Evolutionary conservation across 2,113 vertebrate species (phyloP), one percentile per base, ranked within the genome.

Genomic region (Scomber colias): DNA sequence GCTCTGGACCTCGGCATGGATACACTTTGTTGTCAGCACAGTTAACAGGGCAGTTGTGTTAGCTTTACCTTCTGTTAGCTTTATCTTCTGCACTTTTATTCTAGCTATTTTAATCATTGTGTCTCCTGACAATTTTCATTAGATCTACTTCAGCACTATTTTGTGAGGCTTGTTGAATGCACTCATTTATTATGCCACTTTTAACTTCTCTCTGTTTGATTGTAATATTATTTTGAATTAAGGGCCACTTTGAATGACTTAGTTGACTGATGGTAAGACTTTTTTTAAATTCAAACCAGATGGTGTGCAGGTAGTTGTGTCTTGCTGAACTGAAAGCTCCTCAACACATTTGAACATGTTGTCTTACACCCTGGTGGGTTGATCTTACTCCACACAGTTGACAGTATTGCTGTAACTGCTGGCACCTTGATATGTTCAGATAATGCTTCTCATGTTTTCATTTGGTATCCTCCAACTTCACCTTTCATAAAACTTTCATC

Each of bases 131-230:
- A 1, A 49, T 21, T 27, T 11, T 69, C 46, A 59, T 48, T 62
- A 16, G 71, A 82, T 40, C 35, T 40, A 46, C 46, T 70, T 69
- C 2, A 64, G 14, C 51, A 75, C 50, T 81, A 60, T 84, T 75
- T 65, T 71, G 35, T 68, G 35, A 59, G 8, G 46, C 50, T 89
- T 79, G 17, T 62, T 59, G 60, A 81, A 75, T 73, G 62, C 59
- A 79, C 13, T 79, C 45, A 35, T 19, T 16, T 54, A 72, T 8
- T 35, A 60, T 54, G 10, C 19, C 56, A 79, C 54, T 30, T 82
- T 75, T 56, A 60, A 60, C 21, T 67, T 70, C 62, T 50, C 45
- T 75, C 48, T 57, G 59, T 46, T 66, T n/a, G 71, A 31, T 50
- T 64, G 21, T 55, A 14, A 16, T 71, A 48, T 13, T 21, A 10